Evolutionary conservation across 2,113 vertebrate species (phyloP).

Genomic region (Arothron firmamentum): DNA sequence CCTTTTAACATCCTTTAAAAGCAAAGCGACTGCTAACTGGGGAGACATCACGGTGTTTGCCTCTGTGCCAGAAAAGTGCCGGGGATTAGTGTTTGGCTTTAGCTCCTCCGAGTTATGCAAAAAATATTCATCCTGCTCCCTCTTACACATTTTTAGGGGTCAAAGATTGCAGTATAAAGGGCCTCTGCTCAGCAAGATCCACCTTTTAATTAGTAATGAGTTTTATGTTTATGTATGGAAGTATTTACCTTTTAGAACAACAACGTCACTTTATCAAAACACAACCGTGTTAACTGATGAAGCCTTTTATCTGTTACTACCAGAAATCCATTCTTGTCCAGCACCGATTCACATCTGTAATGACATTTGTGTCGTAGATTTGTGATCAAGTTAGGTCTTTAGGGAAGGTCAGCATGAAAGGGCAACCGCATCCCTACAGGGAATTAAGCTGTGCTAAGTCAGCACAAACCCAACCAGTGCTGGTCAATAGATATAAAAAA

Average conservation of each 20-base stretch:
- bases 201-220: slow-evolving; percentile 5
- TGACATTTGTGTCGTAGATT: slow-evolving; percentile 21
- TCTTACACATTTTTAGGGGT: slow-evolving; percentile 5
- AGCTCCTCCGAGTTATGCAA: slow-evolving; percentile 6
- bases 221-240: slow-evolving; percentile 13
- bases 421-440: slow-evolving; percentile 59
- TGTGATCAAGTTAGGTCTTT: slow-evolving; percentile 47
- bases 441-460: slow-evolving; percentile 59
- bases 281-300: slow-evolving; percentile 8
- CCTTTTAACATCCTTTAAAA: slow-evolving; percentile 40
- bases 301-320: slow-evolving; percentile 20
- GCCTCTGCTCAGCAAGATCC: slow-evolving; percentile 2
- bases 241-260: neutral
- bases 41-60: slow-evolving; percentile 17
- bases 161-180: slow-evolving; percentile 2
- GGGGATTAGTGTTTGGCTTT: slow-evolving; percentile 13
- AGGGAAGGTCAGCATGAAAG: slow-evolving; percentile 64
- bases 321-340: slow-evolving; percentile 16
- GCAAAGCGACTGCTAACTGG: slow-evolving; percentile 23
- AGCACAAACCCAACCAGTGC: slow-evolving; percentile 69
- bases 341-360: slow-evolving; percentile 28
- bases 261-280: slow-evolving; percentile 4
- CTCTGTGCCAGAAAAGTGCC: slow-evolving; percentile 14
- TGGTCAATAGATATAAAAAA: slow-evolving; percentile 62
- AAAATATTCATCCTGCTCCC: slow-evolving; percentile 3